Conservation (phyloP, 1,140 invertebrate species). For the Brachionus rotundiformis region DNA sequence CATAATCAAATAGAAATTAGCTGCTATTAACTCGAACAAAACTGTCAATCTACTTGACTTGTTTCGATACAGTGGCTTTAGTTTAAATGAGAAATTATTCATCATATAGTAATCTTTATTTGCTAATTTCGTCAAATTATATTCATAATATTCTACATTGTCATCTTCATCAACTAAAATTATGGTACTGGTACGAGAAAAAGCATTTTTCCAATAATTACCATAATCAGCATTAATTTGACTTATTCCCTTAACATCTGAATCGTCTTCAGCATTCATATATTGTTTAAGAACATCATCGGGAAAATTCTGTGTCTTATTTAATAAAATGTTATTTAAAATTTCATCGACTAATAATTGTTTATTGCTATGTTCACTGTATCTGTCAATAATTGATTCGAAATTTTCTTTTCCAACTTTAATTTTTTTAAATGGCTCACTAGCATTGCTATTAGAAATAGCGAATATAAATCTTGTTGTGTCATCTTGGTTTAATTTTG, state of each 20-base stretch:
- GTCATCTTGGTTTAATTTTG: constrained; percentile 29
- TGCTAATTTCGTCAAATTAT: constrained; percentile 35
- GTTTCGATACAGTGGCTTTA: constrained; percentile 12
- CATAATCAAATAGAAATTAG: not conserved
- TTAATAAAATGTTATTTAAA: not conserved
- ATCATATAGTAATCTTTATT: not conserved
- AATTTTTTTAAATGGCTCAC: constrained; percentile 32
- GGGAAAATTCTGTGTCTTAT: constrained; percentile 33
- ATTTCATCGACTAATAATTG: constrained; percentile 22
- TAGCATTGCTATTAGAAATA: constrained; percentile 27
- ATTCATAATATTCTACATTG: constrained; percentile 50
- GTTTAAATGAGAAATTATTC: constrained; percentile 41
- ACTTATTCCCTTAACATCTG: constrained; percentile 10
- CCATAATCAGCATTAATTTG: constrained; percentile 47
- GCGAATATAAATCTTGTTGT: not conserved
- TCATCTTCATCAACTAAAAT: constrained; percentile 50
- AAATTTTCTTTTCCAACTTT: not conserved
- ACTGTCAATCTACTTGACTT: not conserved
- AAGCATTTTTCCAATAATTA: constrained; percentile 51
- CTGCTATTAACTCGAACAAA: not conserved
- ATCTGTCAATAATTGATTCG: not conserved
- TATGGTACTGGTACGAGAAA: constrained; percentile 38
- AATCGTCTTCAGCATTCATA: not conserved
- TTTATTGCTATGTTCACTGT: not conserved
- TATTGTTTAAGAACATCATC: not conserved